Percentiles rank a stretch among this genome's conserved stretches.
phyloP scores from a whole-genome alignment of 2,888 invertebrate genomes.

The Scaptomyza polygonia region DNA sequence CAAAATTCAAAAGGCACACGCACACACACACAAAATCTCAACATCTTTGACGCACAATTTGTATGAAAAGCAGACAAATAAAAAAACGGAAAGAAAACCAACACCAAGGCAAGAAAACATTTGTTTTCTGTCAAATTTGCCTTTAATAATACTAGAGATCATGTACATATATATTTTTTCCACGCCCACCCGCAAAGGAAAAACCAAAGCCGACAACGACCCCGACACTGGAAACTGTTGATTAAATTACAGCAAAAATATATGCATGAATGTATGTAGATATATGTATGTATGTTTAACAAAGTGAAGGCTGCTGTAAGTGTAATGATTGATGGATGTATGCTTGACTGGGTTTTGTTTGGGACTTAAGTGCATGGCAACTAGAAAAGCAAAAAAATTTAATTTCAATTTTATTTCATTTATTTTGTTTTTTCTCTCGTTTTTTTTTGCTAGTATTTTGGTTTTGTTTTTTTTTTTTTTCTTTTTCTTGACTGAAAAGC shows the following conservation, averaged over 20 bases:
- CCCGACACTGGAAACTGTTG: slow-evolving; percentile 66
- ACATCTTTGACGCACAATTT: slow-evolving; percentile 60
- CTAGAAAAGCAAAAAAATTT: slow-evolving; percentile 8
- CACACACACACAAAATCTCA: slow-evolving; percentile 33
- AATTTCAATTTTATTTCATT: slow-evolving; percentile 45
- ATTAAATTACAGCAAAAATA: slow-evolving; percentile 68
- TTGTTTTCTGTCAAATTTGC: slow-evolving; percentile 79
- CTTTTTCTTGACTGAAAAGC: slow-evolving; percentile 63
- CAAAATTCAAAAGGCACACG: slow-evolving; percentile 25
- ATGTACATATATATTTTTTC: slow-evolving; percentile 27
- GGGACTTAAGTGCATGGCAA: slow-evolving; percentile 66
- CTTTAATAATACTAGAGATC: slow-evolving; percentile 69
- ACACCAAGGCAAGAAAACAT: slow-evolving; percentile 58
- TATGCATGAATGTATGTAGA: background rate
- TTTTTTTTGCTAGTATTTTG: slow-evolving; percentile 37
- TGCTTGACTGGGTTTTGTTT: slow-evolving; percentile 34
- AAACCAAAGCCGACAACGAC: slow-evolving; percentile 40
- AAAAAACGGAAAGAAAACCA: too few relatives aligned
- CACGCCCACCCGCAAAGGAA: slow-evolving; percentile 53
- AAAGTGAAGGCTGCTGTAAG: slow-evolving; percentile 45
- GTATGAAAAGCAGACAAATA: background rate
- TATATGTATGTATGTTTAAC: slow-evolving; percentile 22
- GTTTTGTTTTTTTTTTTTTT: slow-evolving; percentile 34
- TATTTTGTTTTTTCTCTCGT: slow-evolving; percentile 14
- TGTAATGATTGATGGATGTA: slow-evolving; percentile 69